Percentiles rank a stretch among this genome's conserved stretches.
phyloP scores from a whole-genome alignment of 2,113 vertebrate genomes.

The Suricata suricatta region DNA sequence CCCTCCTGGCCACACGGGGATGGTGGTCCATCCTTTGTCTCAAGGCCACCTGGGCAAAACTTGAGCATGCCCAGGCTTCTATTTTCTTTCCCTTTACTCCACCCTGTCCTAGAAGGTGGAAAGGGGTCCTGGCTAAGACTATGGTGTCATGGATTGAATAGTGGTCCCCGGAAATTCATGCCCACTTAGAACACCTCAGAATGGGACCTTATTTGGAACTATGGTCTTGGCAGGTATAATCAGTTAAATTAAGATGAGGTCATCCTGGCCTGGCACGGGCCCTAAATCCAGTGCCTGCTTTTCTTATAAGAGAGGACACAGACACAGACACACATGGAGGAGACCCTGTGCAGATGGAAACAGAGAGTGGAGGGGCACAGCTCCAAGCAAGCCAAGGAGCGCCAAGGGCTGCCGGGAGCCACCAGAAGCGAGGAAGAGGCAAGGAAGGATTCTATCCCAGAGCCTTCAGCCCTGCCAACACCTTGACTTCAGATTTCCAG shows the following conservation, averaged over 20 bases:
- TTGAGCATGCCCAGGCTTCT: background rate
- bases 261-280: background rate
- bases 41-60: background rate
- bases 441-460: background rate
- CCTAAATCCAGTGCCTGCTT: background rate
- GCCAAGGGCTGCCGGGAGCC: background rate
- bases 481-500: background rate
- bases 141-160: rapidly evolving
- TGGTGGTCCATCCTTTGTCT: background rate
- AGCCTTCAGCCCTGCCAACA: background rate
- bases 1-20: background rate
- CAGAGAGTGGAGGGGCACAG: background rate
- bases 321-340: background rate
- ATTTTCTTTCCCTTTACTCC: background rate
- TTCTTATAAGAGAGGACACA: background rate
- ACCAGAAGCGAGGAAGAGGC: background rate
- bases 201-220: background rate
- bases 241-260: background rate
- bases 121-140: background rate
- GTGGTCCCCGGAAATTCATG: background rate
- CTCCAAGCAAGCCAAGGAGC: background rate
- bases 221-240: background rate
- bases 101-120: background rate
- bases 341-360: background rate
- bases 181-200: background rate